These are phyloP conservation scores for Pteruthius melanotis DNA, from an alignment of 2,113 vertebrate genomes.

Conservation along the genomic window DNA sequence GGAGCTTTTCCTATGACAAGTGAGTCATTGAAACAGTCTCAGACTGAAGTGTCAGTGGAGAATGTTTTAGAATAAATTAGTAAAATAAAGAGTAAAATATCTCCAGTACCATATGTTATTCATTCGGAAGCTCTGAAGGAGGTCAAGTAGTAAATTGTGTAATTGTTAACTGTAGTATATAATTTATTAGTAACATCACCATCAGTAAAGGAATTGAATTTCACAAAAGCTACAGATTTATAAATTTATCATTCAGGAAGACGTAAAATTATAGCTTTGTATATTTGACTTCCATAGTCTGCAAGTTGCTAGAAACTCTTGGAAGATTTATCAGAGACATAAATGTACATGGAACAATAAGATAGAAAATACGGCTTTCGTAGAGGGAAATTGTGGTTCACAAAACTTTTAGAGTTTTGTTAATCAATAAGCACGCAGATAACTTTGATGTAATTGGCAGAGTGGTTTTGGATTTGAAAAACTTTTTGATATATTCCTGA, in stretches of 20 bases:
- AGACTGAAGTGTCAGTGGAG: neutral
- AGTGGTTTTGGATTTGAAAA: neutral
- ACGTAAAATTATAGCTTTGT: neutral
- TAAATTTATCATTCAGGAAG: neutral
- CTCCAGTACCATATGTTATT: neutral
- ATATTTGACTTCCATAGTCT: neutral
- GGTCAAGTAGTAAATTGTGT: neutral
- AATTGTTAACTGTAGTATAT: neutral
- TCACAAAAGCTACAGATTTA: neutral
- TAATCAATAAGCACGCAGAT: neutral
- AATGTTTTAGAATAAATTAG: slow-evolving; percentile 14
- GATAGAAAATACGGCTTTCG: neutral
- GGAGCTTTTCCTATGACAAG: neutral
- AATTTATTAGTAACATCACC: neutral
- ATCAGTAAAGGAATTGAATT: neutral
- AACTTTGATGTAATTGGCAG: neutral
- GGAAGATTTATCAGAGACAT: neutral
- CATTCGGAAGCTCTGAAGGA: neutral
- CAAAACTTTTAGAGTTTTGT: neutral
- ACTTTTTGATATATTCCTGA: neutral
- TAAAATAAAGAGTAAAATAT: neutral
- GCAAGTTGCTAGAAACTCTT: neutral
- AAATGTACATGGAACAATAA: neutral
- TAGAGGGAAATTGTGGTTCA: neutral
- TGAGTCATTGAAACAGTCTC: neutral